Conservation (phyloP, 2,888 invertebrate genomes). For the Dugesia japonica region DNA sequence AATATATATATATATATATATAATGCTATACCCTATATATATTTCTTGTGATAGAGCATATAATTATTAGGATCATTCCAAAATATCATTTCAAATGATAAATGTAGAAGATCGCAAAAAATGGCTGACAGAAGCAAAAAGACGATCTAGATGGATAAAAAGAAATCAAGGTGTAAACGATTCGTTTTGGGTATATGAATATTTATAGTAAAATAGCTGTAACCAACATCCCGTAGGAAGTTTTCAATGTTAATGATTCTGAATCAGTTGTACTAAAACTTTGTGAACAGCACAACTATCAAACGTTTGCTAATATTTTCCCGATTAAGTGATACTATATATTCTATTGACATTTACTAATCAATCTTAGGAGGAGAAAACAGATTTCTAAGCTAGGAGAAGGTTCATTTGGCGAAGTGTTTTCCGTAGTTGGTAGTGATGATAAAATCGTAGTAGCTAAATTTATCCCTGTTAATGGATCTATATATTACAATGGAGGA, state of each 20-base stretch:
- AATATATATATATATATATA: too few relatives aligned
- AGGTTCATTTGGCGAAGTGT: neutral
- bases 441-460: neutral
- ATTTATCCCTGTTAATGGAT: neutral
- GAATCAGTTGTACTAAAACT: neutral
- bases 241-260: neutral
- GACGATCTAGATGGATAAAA: neutral
- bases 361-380: neutral
- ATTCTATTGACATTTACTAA: too few relatives aligned
- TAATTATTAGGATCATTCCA: too few relatives aligned
- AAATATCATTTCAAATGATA: neutral
- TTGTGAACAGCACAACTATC: neutral
- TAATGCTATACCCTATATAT: too few relatives aligned
- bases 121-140: neutral
- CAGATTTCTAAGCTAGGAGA: neutral
- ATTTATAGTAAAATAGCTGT: too few relatives aligned
- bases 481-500: neutral
- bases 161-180: neutral
- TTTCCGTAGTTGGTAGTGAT: neutral
- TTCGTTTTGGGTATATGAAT: neutral
- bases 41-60: too few relatives aligned
- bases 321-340: neutral
- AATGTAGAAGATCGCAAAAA: neutral
- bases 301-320: neutral
- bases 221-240: neutral